phyloP scores from a whole-genome alignment of 2,888 invertebrate genomes.

The Acrobasis repandana region DNA sequence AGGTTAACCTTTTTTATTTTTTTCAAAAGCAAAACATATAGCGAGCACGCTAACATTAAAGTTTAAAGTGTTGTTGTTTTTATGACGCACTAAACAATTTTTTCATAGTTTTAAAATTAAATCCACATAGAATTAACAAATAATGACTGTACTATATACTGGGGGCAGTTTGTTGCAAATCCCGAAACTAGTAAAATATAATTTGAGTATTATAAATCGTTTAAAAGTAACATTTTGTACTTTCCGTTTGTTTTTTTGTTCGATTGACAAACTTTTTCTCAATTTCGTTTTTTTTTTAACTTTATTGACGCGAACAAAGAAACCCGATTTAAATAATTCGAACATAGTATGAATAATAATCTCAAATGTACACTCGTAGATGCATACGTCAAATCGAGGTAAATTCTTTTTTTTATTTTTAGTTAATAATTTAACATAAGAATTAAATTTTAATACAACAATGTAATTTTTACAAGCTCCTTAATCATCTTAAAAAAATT shows the following conservation, averaged over 20 bases:
- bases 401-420: neutral
- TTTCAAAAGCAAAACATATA: too few species aligned
- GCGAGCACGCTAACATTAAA: too few species aligned
- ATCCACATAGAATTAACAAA: slow-evolving; percentile 8
- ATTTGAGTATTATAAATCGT: too few species aligned
- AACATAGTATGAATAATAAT: neutral
- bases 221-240: too few species aligned
- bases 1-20: too few species aligned
- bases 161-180: neutral
- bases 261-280: neutral
- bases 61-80: too few species aligned
- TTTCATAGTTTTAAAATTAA: neutral
- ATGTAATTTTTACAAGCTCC: too few species aligned
- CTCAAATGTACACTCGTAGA: neutral
- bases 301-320: too few species aligned
- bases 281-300: neutral
- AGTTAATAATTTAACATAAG: slow-evolving; percentile 11
- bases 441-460: too few species aligned
- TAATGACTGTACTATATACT: neutral
- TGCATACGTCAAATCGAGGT: too few species aligned
- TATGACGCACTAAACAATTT: neutral
- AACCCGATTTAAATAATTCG: too few species aligned
- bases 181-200: neutral
- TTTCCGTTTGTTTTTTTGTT: too few species aligned
- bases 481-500: neutral